Conservation (phyloP, 2,113 vertebrate genomes). For the Natator depressus region DNA sequence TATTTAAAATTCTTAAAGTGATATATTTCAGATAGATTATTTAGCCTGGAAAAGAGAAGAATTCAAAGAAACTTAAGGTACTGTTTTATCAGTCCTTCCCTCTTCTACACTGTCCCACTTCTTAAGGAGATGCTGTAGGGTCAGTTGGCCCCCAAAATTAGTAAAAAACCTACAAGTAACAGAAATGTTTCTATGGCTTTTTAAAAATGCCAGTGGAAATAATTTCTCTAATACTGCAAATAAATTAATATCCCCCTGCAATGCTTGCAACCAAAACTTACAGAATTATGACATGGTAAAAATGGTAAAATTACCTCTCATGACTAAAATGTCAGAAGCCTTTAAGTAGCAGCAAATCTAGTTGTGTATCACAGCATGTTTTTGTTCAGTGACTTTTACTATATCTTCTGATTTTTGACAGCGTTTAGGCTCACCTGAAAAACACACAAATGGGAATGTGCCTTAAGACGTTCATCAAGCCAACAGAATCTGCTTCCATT, state of each 20-base stretch:
- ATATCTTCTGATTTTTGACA: constrained; percentile 74
- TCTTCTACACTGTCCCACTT: background rate
- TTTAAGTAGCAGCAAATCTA: constrained; percentile 62
- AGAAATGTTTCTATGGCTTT: background rate
- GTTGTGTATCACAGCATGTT: constrained; percentile 58
- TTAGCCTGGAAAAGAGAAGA: background rate
- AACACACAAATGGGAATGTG: constrained; percentile 5
- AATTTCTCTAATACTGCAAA: background rate
- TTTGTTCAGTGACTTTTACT: constrained; percentile 72
- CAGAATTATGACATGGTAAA: background rate
- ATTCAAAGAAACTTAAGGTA: background rate
- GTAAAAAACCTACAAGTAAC: background rate
- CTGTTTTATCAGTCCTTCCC: background rate
- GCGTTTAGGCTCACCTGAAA: constrained; percentile 76
- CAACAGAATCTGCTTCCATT: background rate
- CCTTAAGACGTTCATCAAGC: background rate
- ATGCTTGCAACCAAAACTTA: background rate
- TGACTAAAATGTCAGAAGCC: constrained; percentile 67
- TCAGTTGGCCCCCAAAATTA: background rate
- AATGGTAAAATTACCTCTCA: constrained; percentile 74
- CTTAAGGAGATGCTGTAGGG: background rate
- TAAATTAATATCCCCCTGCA: background rate
- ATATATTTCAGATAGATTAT: background rate
- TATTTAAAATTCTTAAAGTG: background rate
- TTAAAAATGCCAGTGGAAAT: background rate